Evolutionary conservation across 2,797 vertebrate genomes (phyloP).

Genomic region (Peromyscus aztecus): DNA sequence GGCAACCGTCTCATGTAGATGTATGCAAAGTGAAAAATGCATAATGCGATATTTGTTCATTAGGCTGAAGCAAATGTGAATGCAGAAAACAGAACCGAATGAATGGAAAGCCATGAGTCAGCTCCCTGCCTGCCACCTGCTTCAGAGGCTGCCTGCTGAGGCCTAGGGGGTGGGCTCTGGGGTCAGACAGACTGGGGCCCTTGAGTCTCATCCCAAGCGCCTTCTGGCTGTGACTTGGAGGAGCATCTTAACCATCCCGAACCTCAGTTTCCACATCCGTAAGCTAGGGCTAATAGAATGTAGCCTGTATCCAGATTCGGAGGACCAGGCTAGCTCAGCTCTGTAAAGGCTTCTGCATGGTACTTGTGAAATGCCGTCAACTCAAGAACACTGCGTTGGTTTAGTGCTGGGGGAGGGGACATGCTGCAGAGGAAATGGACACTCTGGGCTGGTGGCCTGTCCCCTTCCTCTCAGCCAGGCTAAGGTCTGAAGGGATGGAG

Average conservation of each 20-base stretch:
- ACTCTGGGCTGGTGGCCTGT: background rate
- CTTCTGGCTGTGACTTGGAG: conserved; percentile 35
- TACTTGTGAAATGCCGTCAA: background rate
- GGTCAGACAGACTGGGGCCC: background rate
- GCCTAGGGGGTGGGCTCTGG: background rate
- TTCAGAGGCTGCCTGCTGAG: conserved; percentile 41
- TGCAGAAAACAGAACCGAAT: conserved; percentile 65
- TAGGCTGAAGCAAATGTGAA: conserved; percentile 53
- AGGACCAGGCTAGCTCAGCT: background rate
- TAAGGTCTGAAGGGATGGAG: background rate
- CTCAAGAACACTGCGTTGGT: background rate
- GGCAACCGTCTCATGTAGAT: conserved; percentile 44
- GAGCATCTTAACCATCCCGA: background rate
- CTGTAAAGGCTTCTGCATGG: background rate
- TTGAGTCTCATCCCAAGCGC: background rate
- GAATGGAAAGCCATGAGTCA: conserved; percentile 74
- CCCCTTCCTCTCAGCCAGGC: background rate
- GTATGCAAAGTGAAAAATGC: conserved; percentile 68
- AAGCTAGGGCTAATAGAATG: background rate
- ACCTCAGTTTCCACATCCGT: conserved; percentile 12
- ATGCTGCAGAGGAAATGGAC: background rate
- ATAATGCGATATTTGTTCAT: conserved; percentile 57
- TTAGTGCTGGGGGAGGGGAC: background rate
- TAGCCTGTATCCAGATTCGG: background rate
- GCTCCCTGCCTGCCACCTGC: conserved; percentile 61